Evolutionary conservation across 1,140 invertebrate species (phyloP), one percentile per base, ranked within the genome.

Genomic region (Ylistrum balloti): DNA sequence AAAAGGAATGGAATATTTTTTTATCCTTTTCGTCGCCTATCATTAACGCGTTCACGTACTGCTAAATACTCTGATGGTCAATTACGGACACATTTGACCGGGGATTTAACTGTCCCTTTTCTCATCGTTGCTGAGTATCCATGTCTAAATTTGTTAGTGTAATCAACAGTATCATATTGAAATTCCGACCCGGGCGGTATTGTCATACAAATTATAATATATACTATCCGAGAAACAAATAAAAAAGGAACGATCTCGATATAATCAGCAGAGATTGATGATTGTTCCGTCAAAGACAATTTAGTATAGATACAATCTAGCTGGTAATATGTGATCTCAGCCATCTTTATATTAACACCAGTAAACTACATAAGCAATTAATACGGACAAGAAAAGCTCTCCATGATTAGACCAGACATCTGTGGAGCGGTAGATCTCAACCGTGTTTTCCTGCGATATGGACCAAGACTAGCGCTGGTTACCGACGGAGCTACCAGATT

Each of bases 151-250:
- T n/a, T 74, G 56, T 74, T 74, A 28, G 28, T 74, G 56, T 74
- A 74, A 74, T 74, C 56, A 74, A 74, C 56, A n/a, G 56, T 74
- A 74, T 74, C 28, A n/a, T 74, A 74, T 74, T 74, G n/a, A 74
- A 9, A 28, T 74, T 74, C 56, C 56, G 28, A 74, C 56, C 28
- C 5, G 56, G 9, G 0, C 9, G n/a, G 45, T 38, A 13, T 7
- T 5, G 56, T 9, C 56, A 74, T 28, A n/a, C 28, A 74, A 74
- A 1, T n/a, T 9, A 74, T 3, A 17, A 2, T 7, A 28, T 74
- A 74, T 74, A 1, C 22, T 28, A 74, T n/a, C 5, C 35, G 13
- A 38, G 35, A 38, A 7, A 38, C 5, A 38, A 74, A 28, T 74
- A 74, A 22, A 22, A 9, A 28, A 17, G 22, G n/a, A 45, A 28